Conservation (phyloP, 1,140 invertebrate genomes). For the Steinernema feltiae region DNA sequence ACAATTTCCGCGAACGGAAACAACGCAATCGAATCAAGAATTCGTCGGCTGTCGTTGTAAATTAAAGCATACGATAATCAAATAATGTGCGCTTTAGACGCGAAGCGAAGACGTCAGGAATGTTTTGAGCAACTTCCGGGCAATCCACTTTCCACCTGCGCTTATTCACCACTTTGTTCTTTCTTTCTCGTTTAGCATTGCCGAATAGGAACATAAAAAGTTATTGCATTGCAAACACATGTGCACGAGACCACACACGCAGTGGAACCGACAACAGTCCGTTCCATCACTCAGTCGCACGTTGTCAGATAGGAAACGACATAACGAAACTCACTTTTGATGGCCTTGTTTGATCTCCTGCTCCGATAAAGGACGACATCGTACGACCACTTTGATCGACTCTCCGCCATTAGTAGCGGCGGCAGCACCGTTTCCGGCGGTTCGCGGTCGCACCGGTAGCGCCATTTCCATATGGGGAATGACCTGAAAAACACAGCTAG, state of each 20-base stretch:
- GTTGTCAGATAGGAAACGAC: conserved; percentile 20
- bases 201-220: neutral
- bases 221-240: too few relatives aligned
- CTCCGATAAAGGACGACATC: conserved; percentile 80
- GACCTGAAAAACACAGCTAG: conserved; percentile 10
- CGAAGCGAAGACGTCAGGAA: too few relatives aligned
- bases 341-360: conserved; percentile 72
- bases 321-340: conserved; percentile 59
- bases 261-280: too few relatives aligned
- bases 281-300: too few relatives aligned
- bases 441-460: conserved; percentile 17
- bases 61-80: neutral
- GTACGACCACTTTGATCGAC: conserved; percentile 78
- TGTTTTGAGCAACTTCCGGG: too few relatives aligned
- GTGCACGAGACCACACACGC: too few relatives aligned
- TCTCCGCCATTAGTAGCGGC: conserved; percentile 60
- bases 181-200: neutral
- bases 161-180: neutral
- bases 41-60: too few relatives aligned
- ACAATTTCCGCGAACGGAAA: too few relatives aligned
- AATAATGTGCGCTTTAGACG: too few relatives aligned
- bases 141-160: conserved; percentile 11
- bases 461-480: neutral
- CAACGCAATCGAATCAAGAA: too few relatives aligned
- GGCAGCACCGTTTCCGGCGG: conserved; percentile 18